These are phyloP conservation scores for Gasterosteus aculeatus DNA, from an alignment of 2,113 vertebrate genomes.

Conservation along the genomic window DNA sequence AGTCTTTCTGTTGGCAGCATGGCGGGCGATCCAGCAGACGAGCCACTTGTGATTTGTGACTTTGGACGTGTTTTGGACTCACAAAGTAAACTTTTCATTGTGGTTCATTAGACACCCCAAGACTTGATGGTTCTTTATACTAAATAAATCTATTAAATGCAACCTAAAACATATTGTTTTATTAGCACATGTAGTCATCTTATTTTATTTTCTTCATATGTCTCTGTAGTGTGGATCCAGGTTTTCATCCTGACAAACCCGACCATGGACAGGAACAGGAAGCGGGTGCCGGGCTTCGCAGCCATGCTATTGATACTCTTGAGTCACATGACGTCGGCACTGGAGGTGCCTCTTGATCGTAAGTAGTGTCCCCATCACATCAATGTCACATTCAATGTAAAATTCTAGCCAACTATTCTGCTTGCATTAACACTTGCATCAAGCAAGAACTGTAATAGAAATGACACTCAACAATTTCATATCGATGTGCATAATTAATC, in stretches of 20 bases:
- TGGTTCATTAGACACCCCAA: not conserved
- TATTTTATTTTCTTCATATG: not conserved
- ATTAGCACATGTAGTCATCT: not conserved
- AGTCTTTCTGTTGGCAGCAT: not conserved
- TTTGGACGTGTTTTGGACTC: slow-evolving; percentile 1
- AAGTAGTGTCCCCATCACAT: slow-evolving; percentile 75
- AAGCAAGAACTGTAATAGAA: not conserved
- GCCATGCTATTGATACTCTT: slow-evolving; percentile 84
- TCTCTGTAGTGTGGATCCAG: slow-evolving; percentile 46
- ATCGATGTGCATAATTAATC: not conserved
- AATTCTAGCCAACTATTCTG: not conserved
- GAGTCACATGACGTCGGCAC: slow-evolving; percentile 85
- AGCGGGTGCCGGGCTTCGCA: slow-evolving; percentile 70
- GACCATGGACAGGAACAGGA: slow-evolving; percentile 82
- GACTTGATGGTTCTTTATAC: not conserved
- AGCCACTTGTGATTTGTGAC: not conserved
- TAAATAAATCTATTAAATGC: not conserved
- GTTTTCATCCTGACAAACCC: slow-evolving; percentile 20
- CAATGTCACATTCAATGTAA: not conserved
- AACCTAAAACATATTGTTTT: not conserved
- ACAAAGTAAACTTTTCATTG: slow-evolving; percentile 26
- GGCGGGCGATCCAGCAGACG: slow-evolving; percentile 1
- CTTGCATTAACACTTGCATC: not conserved
- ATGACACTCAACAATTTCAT: fast-evolving
- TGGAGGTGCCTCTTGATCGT: slow-evolving; percentile 98